Evolutionary conservation across 1,140 invertebrate genomes (phyloP).

Genomic region (Anastrepha obliqua): DNA sequence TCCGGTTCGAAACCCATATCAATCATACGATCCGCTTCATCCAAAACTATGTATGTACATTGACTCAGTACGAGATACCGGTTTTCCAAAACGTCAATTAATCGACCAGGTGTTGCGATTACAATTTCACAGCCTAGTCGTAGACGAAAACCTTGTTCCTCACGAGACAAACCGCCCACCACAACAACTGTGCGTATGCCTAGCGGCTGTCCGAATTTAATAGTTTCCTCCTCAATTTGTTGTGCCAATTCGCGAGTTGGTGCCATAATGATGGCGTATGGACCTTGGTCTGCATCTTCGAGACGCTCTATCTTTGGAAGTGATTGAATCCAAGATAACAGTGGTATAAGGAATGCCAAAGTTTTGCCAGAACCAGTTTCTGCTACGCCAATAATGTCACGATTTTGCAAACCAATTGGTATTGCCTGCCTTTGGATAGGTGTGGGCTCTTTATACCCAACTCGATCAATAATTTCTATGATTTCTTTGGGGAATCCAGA

Average conservation of each 20-base stretch:
- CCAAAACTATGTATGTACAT: slow-evolving; percentile 95
- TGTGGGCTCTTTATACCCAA: slow-evolving; percentile 98
- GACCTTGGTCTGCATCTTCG: slow-evolving; percentile 96
- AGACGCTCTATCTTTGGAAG: slow-evolving; percentile 95
- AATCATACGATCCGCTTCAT: slow-evolving; percentile 99
- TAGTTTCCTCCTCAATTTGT: slow-evolving; percentile 99
- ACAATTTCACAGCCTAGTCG: slow-evolving; percentile 99
- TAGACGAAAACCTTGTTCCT: slow-evolving; percentile 98
- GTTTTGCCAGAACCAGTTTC: slow-evolving; percentile 99
- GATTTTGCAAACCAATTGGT: slow-evolving; percentile 98
- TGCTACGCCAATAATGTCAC: slow-evolving; percentile 99
- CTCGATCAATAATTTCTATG: slow-evolving; percentile 94
- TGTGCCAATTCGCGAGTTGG: slow-evolving; percentile 99
- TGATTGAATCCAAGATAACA: slow-evolving; percentile 98
- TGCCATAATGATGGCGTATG: slow-evolving; percentile 98
- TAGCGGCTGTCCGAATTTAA: slow-evolving; percentile 96
- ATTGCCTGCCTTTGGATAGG: slow-evolving; percentile 99
- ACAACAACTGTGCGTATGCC: slow-evolving; percentile 98
- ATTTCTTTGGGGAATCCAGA: slow-evolving; percentile 93
- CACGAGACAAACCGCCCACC: slow-evolving; percentile 97
- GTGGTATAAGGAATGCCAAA: slow-evolving; percentile 96
- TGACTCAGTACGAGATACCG: slow-evolving; percentile 96
- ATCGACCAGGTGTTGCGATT: slow-evolving; percentile 99
- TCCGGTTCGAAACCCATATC: slow-evolving; percentile 99
- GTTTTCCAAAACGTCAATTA: slow-evolving; percentile 99